Evolutionary conservation across 1,140 invertebrate species (phyloP).

Genomic region (Bombus balteatus): DNA sequence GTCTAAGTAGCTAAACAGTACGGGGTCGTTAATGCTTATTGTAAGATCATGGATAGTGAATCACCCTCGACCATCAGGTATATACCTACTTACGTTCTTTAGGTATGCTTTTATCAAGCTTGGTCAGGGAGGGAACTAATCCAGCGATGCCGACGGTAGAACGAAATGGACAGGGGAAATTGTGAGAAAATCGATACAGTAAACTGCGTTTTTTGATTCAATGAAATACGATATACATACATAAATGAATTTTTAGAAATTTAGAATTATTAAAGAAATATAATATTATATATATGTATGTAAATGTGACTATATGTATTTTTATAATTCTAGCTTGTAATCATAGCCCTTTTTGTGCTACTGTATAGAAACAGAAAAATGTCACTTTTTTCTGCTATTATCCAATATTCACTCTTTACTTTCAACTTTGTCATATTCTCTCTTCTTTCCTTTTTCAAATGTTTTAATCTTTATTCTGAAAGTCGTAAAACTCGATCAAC

Average conservation of each 20-base stretch:
- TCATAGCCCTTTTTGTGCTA: not conserved
- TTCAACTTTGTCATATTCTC: not conserved
- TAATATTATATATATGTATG: not conserved
- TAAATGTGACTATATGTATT: not conserved
- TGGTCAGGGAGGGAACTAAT: not conserved
- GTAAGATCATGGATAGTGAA: not conserved
- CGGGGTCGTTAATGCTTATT: constrained; percentile 44
- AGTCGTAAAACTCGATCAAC: not conserved
- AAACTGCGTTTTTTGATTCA: not conserved
- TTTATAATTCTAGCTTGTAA: not conserved
- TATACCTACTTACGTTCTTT: constrained; percentile 9
- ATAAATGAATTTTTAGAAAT: not conserved
- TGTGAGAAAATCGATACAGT: constrained; percentile 42
- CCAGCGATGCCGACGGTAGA: not conserved
- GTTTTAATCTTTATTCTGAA: not conserved
- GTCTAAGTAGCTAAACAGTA: not conserved
- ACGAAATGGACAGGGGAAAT: constrained; percentile 35
- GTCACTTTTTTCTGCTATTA: not conserved
- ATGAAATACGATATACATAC: not conserved
- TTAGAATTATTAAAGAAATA: too few relatives aligned
- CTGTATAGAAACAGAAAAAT: too few relatives aligned
- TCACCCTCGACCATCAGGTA: constrained; percentile 30
- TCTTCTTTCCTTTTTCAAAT: not conserved
- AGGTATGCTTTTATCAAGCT: constrained; percentile 28
- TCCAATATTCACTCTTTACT: not conserved